phyloP scores from a whole-genome alignment of 2,797 vertebrate species.

The Mormyrus hasselquistii region DNA sequence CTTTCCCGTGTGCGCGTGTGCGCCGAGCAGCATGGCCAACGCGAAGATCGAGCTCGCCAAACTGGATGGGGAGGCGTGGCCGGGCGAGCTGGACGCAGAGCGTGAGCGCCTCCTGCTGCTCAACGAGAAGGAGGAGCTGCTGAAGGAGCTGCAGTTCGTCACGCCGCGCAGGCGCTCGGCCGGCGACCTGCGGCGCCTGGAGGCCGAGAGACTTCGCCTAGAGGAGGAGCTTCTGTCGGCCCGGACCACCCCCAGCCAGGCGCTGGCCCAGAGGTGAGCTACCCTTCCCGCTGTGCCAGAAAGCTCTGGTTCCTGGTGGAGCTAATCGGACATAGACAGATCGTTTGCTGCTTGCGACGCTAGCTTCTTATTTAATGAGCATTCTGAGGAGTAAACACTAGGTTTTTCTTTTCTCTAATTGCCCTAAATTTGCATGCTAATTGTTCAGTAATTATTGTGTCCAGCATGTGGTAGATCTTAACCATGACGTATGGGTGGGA shows the following conservation, averaged over 20 bases:
- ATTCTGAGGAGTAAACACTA: conserved; percentile 18
- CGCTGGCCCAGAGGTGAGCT: conserved; percentile 65
- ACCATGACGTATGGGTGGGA: conserved; percentile 19
- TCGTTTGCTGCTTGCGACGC: conserved; percentile 9
- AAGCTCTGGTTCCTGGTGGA: background rate
- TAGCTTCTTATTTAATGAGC: conserved; percentile 25
- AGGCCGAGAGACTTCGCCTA: conserved; percentile 62
- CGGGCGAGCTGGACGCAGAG: conserved; percentile 66
- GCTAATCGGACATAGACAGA: conserved; percentile 13
- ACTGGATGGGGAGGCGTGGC: conserved; percentile 68
- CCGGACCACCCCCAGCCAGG: conserved; percentile 57
- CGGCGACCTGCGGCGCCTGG: conserved; percentile 61
- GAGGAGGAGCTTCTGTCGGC: conserved; percentile 66
- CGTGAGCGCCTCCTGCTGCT: conserved; percentile 72
- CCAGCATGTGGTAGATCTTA: conserved; percentile 19
- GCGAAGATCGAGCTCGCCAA: conserved; percentile 74
- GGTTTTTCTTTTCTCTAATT: conserved; percentile 29
- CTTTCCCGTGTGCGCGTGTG: background rate
- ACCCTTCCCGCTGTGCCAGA: background rate
- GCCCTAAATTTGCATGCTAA: conserved; percentile 28
- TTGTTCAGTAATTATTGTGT: conserved; percentile 34
- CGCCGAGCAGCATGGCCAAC: conserved; percentile 66
- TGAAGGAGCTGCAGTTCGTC: conserved; percentile 75
- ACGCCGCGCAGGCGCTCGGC: conserved; percentile 58
- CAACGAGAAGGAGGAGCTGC: conserved; percentile 71